These are phyloP conservation scores for Charadrius vociferus DNA, from an alignment of 2,113 vertebrate species.

Conservation along the genomic window DNA sequence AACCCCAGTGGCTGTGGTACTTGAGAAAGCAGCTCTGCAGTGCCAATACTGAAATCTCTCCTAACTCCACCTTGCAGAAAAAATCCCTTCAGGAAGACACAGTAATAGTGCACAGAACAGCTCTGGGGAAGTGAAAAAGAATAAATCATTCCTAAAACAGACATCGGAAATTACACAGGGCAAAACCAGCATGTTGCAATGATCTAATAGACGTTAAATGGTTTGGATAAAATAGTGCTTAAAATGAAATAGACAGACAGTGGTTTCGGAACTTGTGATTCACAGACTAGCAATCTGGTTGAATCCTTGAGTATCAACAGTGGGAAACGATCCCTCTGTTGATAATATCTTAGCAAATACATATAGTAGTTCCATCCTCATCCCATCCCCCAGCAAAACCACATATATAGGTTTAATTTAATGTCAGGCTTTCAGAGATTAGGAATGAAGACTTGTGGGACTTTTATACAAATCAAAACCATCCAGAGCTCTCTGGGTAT, in stretches of 20 bases:
- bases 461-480: neutral
- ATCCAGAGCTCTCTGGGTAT: neutral
- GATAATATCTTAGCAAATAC: neutral
- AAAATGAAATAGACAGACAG: neutral
- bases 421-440: slow-evolving; percentile 23
- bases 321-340: neutral
- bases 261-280: neutral
- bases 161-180: neutral
- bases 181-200: neutral
- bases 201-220: neutral
- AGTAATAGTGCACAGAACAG: neutral
- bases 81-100: neutral
- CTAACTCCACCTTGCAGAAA: neutral
- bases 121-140: neutral
- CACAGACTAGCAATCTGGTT: neutral
- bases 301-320: neutral
- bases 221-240: neutral
- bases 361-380: neutral
- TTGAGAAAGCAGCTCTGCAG: neutral
- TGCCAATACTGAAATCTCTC: neutral
- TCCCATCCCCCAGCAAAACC: neutral
- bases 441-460: neutral
- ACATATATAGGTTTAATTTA: neutral
- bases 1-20: neutral
- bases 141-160: neutral